Percentiles rank a stretch among this genome's conserved stretches.
phyloP scores from a whole-genome alignment of 2,797 vertebrate species.

The Sebastes trivittatus region DNA sequence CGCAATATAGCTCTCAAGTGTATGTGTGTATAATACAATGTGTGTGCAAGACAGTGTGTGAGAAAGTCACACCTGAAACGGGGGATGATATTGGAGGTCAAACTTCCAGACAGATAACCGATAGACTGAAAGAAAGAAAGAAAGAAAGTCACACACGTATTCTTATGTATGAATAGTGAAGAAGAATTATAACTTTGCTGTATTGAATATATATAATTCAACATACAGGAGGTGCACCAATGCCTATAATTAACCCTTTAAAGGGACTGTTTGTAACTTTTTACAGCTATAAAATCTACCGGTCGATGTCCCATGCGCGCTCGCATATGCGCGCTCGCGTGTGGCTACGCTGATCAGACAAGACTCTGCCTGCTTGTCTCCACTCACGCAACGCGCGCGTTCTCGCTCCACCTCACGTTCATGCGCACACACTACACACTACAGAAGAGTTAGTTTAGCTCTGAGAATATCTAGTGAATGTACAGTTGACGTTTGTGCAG shows the following conservation, averaged over 20 bases:
- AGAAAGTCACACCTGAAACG: conserved; percentile 32
- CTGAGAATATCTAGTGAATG: too few relatives aligned
- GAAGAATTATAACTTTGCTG: background rate
- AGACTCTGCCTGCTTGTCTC: too few relatives aligned
- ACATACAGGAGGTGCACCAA: background rate
- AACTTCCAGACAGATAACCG: background rate
- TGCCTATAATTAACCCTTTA: conserved; percentile 54
- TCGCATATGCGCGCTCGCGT: too few relatives aligned
- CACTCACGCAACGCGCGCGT: too few relatives aligned
- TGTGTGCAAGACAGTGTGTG: conserved; percentile 5
- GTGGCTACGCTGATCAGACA: too few relatives aligned
- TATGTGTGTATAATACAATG: background rate
- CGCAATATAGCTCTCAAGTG: conserved; percentile 33
- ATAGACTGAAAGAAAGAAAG: background rate
- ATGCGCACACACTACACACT: too few relatives aligned
- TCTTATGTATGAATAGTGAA: background rate
- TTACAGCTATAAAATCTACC: too few relatives aligned
- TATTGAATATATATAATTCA: background rate
- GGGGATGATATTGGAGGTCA: background rate
- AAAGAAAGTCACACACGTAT: background rate
- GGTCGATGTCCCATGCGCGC: too few relatives aligned
- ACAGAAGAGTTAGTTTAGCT: too few relatives aligned
- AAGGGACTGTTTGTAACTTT: too few relatives aligned
- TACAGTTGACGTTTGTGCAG: too few relatives aligned
- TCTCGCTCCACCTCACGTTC: too few relatives aligned